A percentile compares a stretch with the other conserved stretches of the same genome.
Conservation (phyloP, 1,140 invertebrate genomes). For the Caenorhabditis brenneri region DNA sequence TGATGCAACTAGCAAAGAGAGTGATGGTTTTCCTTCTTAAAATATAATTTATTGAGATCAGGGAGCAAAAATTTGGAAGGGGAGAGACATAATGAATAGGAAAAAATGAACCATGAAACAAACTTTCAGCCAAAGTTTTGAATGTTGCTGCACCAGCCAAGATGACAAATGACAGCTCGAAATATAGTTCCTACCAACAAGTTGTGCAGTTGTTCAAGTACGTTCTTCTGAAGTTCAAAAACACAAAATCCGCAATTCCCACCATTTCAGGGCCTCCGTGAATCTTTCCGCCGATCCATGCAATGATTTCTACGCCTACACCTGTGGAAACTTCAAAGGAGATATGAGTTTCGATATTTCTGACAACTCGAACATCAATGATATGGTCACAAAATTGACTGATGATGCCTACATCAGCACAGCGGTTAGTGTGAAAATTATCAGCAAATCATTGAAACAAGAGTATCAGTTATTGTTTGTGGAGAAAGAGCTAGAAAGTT, state of each 20-base stretch:
- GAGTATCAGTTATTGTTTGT: no score
- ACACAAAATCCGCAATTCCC: background rate
- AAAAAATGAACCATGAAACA: no score
- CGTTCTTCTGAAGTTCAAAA: background rate
- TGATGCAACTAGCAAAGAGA: conserved; percentile 11
- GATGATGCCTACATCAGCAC: conserved; percentile 40
- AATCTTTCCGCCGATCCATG: conserved; percentile 84
- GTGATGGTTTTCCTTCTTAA: background rate
- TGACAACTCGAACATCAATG: conserved; percentile 48
- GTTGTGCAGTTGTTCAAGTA: conserved; percentile 46
- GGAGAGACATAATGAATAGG: no score
- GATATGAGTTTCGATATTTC: conserved; percentile 71
- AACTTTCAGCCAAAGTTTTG: background rate
- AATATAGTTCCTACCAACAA: conserved; percentile 42
- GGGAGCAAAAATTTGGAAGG: no score
- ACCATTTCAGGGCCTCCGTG: conserved; percentile 74
- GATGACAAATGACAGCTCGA: background rate
- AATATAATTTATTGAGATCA: background rate
- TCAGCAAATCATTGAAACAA: background rate
- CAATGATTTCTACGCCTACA: conserved; percentile 90
- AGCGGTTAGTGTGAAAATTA: conserved; percentile 36
- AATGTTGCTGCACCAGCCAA: conserved; percentile 15
- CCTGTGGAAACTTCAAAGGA: conserved; percentile 89
- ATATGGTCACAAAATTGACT: conserved; percentile 48
- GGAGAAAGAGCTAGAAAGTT: no score